Conservation (phyloP, 2,113 vertebrate species). For the Balaeniceps rex region DNA sequence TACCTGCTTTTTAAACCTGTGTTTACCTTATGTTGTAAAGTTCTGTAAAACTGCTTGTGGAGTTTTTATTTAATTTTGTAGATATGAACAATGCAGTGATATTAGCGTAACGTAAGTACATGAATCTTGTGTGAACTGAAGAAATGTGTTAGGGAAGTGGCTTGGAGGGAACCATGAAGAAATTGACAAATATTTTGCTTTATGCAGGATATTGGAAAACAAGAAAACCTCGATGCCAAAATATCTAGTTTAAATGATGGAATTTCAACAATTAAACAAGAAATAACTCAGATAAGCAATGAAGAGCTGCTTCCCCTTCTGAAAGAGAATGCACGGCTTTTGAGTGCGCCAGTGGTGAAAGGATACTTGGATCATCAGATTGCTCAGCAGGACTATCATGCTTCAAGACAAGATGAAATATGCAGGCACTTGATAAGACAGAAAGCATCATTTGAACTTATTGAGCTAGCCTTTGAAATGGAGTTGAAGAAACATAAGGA, state of each 20-base stretch:
- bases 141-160: not conserved
- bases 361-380: conserved; percentile 82
- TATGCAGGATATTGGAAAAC: conserved; percentile 61
- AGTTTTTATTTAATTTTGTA: not conserved
- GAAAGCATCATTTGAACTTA: conserved; percentile 87
- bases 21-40: not conserved
- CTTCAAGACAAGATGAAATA: conserved; percentile 82
- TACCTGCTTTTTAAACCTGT: not conserved
- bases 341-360: conserved; percentile 81
- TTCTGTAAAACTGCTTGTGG: not conserved
- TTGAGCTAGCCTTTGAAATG: conserved; percentile 81
- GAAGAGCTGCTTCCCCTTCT: conserved; percentile 77
- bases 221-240: conserved; percentile 63
- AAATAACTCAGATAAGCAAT: conserved; percentile 75
- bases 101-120: not conserved
- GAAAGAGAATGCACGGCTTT: conserved; percentile 77
- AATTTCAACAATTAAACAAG: conserved; percentile 75
- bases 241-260: conserved; percentile 74
- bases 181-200: conserved; percentile 13
- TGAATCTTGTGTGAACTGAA: not conserved
- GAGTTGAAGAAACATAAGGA: conserved; percentile 78
- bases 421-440: conserved; percentile 83
- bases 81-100: not conserved
- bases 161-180: not conserved
- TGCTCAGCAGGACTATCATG: conserved; percentile 78